A percentile compares a stretch with the other conserved stretches of the same genome.
Evolutionary conservation across 2,797 vertebrate genomes (phyloP).

Genomic region (Sebastiscus albofasciatus): DNA sequence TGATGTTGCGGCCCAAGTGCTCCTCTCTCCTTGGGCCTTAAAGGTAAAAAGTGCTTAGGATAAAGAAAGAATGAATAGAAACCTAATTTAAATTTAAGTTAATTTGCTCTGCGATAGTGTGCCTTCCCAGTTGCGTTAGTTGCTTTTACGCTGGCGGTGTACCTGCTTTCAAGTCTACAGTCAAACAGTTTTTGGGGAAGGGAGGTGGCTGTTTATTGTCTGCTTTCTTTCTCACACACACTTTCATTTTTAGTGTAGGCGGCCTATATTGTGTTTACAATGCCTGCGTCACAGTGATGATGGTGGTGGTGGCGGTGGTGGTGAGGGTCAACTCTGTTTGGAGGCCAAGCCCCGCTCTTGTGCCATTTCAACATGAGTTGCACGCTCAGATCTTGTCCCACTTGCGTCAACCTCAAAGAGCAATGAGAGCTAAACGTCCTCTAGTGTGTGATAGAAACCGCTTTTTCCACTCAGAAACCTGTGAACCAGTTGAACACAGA

Average conservation of each 20-base stretch:
- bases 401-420: constrained; percentile 48
- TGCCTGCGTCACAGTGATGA: background rate
- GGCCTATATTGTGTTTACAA: background rate
- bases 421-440: background rate
- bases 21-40: background rate
- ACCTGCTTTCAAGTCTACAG: background rate
- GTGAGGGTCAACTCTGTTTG: constrained; percentile 1
- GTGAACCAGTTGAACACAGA: background rate
- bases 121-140: background rate
- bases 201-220: constrained; percentile 5
- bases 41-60: background rate
- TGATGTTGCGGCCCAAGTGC: background rate
- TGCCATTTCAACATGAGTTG: constrained; percentile 25
- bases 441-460: constrained; percentile 17
- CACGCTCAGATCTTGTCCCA: constrained; percentile 15
- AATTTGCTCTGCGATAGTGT: background rate
- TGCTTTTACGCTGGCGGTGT: background rate
- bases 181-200: background rate
- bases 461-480: constrained; percentile 44
- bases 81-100: background rate
- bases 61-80: background rate
- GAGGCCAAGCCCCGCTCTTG: background rate
- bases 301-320: background rate
- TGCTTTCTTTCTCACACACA: background rate
- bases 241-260: constrained; percentile 19